Percentiles rank a stretch among this genome's conserved stretches.
Evolutionary conservation across 1,140 invertebrate species (phyloP).

Genomic region (Drosophila nebulosa): DNA sequence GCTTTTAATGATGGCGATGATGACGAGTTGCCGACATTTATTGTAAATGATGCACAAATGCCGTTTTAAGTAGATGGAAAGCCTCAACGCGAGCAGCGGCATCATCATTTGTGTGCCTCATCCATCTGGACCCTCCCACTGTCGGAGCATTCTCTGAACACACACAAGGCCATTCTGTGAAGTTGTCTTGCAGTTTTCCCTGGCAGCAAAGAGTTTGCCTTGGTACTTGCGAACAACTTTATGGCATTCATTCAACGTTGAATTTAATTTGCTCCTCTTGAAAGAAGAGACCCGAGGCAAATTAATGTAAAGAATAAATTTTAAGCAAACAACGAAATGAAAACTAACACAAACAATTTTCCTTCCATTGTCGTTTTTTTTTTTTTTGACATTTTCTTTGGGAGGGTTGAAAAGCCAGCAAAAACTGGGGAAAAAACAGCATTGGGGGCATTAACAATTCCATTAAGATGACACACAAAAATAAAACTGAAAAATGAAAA

Average conservation of each 20-base stretch:
- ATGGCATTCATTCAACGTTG: conserved; percentile 20
- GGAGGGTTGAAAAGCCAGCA: conserved; percentile 9
- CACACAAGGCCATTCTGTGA: not conserved
- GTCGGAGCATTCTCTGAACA: not conserved
- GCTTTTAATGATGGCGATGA: conserved; percentile 56
- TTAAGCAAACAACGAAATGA: conserved; percentile 21
- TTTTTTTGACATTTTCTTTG: not conserved
- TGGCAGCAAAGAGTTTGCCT: conserved; percentile 2
- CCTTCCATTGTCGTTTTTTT: not conserved
- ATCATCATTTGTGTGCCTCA: conserved; percentile 13
- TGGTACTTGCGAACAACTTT: conserved; percentile 24
- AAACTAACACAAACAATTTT: conserved; percentile 32
- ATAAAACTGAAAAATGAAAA: not conserved
- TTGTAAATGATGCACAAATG: conserved; percentile 70
- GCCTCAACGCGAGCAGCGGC: conserved; percentile 13
- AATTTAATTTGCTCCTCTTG: conserved; percentile 35
- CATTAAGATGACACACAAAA: conserved; percentile 52
- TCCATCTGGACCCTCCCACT: too few relatives aligned
- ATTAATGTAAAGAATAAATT: conserved; percentile 47
- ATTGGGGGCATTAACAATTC: conserved; percentile 63
- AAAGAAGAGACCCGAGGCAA: conserved; percentile 17
- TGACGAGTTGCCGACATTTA: conserved; percentile 48
- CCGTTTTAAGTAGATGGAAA: conserved; percentile 35
- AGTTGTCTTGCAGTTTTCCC: conserved; percentile 22
- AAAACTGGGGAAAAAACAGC: conserved; percentile 10